These are phyloP conservation scores for Halocynthia roretzi DNA, from an alignment of 23 tunicate genomes.

Conservation along the genomic window DNA sequence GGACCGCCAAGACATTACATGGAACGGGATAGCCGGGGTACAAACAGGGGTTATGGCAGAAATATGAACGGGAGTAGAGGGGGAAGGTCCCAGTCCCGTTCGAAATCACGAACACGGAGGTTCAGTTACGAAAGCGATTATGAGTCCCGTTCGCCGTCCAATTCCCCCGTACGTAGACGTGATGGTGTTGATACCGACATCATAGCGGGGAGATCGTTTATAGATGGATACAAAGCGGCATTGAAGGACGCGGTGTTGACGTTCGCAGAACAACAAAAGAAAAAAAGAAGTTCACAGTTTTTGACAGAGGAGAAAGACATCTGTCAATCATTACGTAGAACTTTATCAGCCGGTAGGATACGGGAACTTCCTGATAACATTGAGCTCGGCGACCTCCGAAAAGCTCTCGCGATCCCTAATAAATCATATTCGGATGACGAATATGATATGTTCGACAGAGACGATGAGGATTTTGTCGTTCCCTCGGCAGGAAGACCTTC, in stretches of 20 bases:
- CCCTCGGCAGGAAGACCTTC: too few species aligned
- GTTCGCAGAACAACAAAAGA: slow-evolving; percentile 4
- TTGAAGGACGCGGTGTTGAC: slow-evolving; percentile 25
- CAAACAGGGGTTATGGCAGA: too few species aligned
- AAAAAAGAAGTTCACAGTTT: background rate
- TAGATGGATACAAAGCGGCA: slow-evolving; percentile 29
- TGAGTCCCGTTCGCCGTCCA: slow-evolving; percentile 13
- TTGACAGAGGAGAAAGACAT: slow-evolving; percentile 10
- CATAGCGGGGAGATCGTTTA: slow-evolving; percentile 16
- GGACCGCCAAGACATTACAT: too few species aligned
- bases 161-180: background rate
- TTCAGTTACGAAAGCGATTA: background rate
- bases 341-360: slow-evolving; percentile 8
- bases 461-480: too few species aligned
- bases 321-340: background rate
- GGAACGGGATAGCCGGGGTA: too few species aligned
- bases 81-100: background rate
- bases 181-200: slow-evolving; percentile 1
- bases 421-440: slow-evolving; percentile 15
- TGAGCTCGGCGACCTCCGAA: slow-evolving; percentile 22
- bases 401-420: background rate
- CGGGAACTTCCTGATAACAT: slow-evolving; percentile 18
- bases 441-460: background rate
- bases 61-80: background rate
- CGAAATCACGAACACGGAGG: background rate